Base-by-base conservation (phyloP, 1,140 invertebrate genomes). In the Drosophila suzukii region DNA sequence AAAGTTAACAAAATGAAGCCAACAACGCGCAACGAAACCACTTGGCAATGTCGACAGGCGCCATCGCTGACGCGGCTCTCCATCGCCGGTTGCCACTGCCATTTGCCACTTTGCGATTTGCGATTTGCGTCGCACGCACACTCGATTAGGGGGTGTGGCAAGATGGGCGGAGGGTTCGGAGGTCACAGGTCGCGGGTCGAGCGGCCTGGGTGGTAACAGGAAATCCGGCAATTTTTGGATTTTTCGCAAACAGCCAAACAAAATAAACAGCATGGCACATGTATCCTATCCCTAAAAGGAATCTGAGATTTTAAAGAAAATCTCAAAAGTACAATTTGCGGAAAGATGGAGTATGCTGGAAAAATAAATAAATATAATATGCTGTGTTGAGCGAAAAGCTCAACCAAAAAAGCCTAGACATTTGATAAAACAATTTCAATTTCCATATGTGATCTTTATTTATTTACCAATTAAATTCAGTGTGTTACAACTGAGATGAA, bases 171-270 rank as follows among this genome's bases (percentile, higher is more conserved):
- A 1, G 5, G 36, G 15, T 20, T 46, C 38, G 12, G 36, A 38
- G 53, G 12, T 39, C 4, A 32, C 10, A 4, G 15, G 17, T 27
- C n/a, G 4, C 39, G 43, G 38, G 56, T 27, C 34, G 15, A 36
- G 17, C 34, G 58, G 56, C 67, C 61, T 70, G 75, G 13, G 65
- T 79, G 13, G 71, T 79, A 70, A 72, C 84, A 80, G 83, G 84
- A 88, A 79, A 88, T 88, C 80, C 84, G 80, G 72, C 55, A 83
- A 83, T 89, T 88, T 85, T 83, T 77, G 63, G 80, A 77, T 89
- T 88, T 83, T 57, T 83, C 59, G 60, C 83, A 88, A 83, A 41
- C 71, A 88, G 57, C 60, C 49, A 79, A 71, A 74, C 58, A 83
- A 80, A 85, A 81, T 86, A 81, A 84, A 75, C 68, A 68, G 41